Evolutionary conservation across 2,113 vertebrate genomes (phyloP).

Genomic region (Salvelinus alpinus): DNA sequence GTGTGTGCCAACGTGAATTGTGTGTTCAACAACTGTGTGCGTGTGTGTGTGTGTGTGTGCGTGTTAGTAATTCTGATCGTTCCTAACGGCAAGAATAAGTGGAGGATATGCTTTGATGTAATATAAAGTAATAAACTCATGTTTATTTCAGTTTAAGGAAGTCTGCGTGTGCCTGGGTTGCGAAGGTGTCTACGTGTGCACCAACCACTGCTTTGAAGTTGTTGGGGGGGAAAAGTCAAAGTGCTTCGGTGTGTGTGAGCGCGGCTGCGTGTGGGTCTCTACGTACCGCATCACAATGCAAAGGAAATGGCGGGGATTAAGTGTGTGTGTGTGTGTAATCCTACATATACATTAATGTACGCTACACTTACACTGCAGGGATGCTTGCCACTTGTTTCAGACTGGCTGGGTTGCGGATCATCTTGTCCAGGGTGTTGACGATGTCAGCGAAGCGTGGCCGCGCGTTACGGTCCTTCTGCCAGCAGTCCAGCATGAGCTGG

Average conservation of each 20-base stretch:
- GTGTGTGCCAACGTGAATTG: neutral
- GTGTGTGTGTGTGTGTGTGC: neutral
- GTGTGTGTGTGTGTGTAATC: neutral
- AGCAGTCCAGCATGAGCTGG: slow-evolving; percentile 98
- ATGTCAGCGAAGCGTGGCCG: slow-evolving; percentile 95
- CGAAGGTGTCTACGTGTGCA: neutral
- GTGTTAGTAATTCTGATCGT: neutral
- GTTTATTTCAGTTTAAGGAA: neutral
- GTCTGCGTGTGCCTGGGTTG: neutral
- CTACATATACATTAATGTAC: slow-evolving; percentile 83
- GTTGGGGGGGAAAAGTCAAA: too few relatives aligned
- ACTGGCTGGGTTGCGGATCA: slow-evolving; percentile 97
- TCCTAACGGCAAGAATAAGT: neutral
- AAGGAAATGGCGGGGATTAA: too few relatives aligned
- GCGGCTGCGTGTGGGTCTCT: neutral
- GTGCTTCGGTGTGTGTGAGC: neutral
- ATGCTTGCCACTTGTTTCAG: slow-evolving; percentile 97
- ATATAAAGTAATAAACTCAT: slow-evolving; percentile 45
- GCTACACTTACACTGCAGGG: slow-evolving; percentile 93
- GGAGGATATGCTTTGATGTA: slow-evolving; percentile 31
- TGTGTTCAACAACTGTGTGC: neutral
- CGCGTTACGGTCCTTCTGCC: slow-evolving; percentile 98
- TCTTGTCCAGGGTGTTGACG: slow-evolving; percentile 96
- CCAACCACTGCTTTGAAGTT: neutral
- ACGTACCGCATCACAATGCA: too few relatives aligned